Evolutionary conservation across 2,888 invertebrate species (phyloP).

Genomic region (Taphrorychus bicolor): DNA sequence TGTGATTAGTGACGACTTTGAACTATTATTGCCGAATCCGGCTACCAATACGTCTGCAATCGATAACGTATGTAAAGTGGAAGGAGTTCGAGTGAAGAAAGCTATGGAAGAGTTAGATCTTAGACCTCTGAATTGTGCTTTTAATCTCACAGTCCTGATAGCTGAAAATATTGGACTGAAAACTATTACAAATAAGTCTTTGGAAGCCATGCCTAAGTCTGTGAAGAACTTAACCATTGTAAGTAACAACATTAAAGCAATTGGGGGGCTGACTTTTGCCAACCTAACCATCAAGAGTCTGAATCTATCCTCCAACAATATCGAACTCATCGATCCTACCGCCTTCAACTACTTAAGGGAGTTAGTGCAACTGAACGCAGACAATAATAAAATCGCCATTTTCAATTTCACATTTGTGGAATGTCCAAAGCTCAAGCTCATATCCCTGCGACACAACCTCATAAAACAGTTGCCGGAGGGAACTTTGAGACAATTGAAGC

Average conservation of each 20-base stretch:
- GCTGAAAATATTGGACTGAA: conserved; percentile 48
- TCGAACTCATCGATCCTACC: conserved; percentile 45
- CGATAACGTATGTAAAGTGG: conserved; percentile 15
- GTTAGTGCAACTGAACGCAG: conserved; percentile 45
- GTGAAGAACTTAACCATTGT: conserved; percentile 47
- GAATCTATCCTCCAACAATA: conserved; percentile 49
- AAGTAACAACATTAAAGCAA: conserved; percentile 47
- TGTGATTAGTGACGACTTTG: conserved; percentile 39
- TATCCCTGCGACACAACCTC: conserved; percentile 49
- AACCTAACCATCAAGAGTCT: conserved; percentile 45
- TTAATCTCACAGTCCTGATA: conserved; percentile 44
- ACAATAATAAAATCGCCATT: conserved; percentile 49
- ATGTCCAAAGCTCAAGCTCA: conserved; percentile 45
- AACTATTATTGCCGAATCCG: conserved; percentile 44
- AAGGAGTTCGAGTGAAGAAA: conserved; percentile 48
- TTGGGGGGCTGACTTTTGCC: conserved; percentile 48
- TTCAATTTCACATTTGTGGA: conserved; percentile 47
- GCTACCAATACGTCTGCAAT: neutral
- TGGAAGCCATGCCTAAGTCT: conserved; percentile 42
- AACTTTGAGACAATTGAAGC: conserved; percentile 44
- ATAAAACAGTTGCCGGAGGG: conserved; percentile 47
- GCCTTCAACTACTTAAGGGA: conserved; percentile 51
- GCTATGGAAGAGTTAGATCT: conserved; percentile 45
- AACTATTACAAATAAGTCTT: conserved; percentile 47
- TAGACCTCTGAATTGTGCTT: conserved; percentile 46